Evolutionary conservation across 2,113 vertebrate species (phyloP).

Genomic region (Origma solitaria): DNA sequence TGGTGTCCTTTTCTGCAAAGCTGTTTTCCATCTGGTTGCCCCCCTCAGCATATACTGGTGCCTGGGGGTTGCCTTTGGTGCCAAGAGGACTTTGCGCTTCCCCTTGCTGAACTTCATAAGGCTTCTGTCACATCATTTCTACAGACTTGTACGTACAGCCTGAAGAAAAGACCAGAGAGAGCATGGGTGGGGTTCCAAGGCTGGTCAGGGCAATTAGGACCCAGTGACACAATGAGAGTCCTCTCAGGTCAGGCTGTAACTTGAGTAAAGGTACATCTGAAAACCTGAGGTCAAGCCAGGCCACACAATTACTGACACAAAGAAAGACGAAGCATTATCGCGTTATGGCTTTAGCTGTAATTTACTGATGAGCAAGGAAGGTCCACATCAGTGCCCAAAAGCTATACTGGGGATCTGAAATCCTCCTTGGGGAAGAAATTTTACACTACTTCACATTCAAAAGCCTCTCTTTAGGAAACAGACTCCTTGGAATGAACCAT

Average conservation of each 20-base stretch:
- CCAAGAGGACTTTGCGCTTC: not conserved
- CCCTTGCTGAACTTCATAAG: not conserved
- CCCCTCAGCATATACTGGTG: not conserved
- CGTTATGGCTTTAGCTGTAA: not conserved
- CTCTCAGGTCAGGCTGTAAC: not conserved
- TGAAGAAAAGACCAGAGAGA: not conserved
- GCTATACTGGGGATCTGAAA: not conserved
- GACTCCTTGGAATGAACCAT: not conserved
- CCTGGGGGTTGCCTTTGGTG: not conserved
- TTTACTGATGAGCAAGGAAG: not conserved
- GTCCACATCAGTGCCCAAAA: not conserved
- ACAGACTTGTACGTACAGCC: not conserved
- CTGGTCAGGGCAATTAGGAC: not conserved
- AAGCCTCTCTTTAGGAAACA: not conserved
- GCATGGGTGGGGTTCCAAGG: not conserved
- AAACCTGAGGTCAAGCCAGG: not conserved
- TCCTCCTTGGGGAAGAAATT: not conserved
- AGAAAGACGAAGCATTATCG: not conserved
- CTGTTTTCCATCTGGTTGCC: not conserved
- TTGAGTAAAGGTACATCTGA: not conserved
- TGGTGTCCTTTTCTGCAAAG: not conserved
- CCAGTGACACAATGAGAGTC: not conserved
- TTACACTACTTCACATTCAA: not conserved
- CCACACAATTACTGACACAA: not conserved
- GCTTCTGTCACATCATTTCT: not conserved